Conservation (phyloP, 2,113 vertebrate genomes). For the Hippocampus comes region DNA sequence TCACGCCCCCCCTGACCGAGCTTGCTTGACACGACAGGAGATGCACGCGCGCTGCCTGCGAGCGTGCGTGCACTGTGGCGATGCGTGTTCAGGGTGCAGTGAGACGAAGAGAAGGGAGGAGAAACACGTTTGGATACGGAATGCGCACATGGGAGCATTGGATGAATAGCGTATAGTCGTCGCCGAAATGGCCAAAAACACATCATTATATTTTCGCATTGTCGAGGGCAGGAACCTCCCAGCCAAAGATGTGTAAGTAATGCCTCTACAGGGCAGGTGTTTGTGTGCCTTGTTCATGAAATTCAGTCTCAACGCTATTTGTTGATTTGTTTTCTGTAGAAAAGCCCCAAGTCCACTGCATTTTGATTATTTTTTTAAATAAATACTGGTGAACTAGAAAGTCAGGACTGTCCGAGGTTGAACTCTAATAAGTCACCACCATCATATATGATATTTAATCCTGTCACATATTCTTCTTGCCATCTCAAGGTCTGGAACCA, state of each 20-base stretch:
- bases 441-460: neutral
- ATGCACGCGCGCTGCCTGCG: slow-evolving; percentile 15
- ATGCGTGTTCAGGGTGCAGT: neutral
- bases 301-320: neutral
- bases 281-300: slow-evolving; percentile 3
- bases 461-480: slow-evolving; percentile 10
- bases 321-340: neutral
- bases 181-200: slow-evolving; percentile 77
- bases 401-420: neutral
- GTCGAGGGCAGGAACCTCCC: slow-evolving; percentile 87
- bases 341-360: neutral
- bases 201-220: slow-evolving; percentile 83
- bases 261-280: slow-evolving; percentile 29
- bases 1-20: neutral
- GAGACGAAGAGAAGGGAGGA: slow-evolving; percentile 17
- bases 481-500: slow-evolving; percentile 80
- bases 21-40: neutral
- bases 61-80: neutral
- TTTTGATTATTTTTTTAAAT: neutral
- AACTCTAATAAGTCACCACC: neutral
- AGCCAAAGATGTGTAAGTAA: slow-evolving; percentile 87
- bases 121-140: slow-evolving; percentile 42
- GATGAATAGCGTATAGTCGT: slow-evolving; percentile 14
- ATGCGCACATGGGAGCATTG: slow-evolving; percentile 40
- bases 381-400: slow-evolving; percentile 1